Conservation (phyloP, 64 coral and sea anemone genomes). For the Montipora capricornis region DNA sequence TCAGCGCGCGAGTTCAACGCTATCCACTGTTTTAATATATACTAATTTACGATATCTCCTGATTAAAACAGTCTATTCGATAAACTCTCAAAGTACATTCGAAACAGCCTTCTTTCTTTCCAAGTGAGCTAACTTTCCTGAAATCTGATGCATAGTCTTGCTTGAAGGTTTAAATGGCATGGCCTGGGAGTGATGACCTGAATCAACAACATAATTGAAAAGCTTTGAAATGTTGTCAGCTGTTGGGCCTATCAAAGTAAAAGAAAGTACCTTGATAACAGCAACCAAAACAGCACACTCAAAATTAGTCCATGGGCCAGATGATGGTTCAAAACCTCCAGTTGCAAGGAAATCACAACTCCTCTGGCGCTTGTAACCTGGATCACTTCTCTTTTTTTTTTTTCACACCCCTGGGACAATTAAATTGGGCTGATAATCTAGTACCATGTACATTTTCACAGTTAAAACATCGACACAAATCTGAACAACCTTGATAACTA, state of each 20-base stretch:
- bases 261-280: neutral
- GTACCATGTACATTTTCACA: neutral
- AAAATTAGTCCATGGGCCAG: slow-evolving; percentile 1
- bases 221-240: neutral
- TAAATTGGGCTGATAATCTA: neutral
- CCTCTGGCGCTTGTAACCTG: neutral
- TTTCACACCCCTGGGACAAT: neutral
- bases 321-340: neutral
- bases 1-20: too few relatives aligned
- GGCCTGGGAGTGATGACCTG: neutral
- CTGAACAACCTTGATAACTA: neutral
- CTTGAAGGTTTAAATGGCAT: neutral
- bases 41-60: too few relatives aligned
- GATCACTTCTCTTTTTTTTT: neutral
- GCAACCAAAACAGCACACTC: neutral
- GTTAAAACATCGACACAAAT: neutral
- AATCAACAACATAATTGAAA: neutral
- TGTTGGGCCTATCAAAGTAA: neutral
- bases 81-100: neutral
- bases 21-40: too few relatives aligned
- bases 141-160: neutral
- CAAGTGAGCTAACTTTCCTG: neutral
- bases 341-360: neutral
- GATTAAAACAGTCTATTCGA: too few relatives aligned
- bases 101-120: neutral